A percentile compares a stretch with the other conserved stretches of the same genome.
phyloP scores from a whole-genome alignment of 1,140 invertebrate genomes.

The Condylostylus longicornis region DNA sequence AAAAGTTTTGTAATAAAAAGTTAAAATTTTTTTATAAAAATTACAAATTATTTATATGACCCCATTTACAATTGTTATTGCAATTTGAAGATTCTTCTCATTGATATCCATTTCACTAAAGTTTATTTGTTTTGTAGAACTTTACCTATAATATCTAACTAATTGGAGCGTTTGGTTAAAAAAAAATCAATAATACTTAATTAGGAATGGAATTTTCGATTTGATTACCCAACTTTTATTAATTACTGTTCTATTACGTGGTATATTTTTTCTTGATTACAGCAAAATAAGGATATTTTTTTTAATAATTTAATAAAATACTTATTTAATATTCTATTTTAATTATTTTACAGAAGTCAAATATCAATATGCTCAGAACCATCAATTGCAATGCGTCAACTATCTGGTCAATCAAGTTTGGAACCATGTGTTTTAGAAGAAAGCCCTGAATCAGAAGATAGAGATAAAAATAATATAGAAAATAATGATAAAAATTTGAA shows the following conservation, averaged over 20 bases:
- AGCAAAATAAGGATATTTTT: too few species aligned
- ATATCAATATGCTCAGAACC: constrained; percentile 29
- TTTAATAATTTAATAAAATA: too few species aligned
- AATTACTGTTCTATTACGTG: background rate
- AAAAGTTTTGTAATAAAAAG: too few species aligned
- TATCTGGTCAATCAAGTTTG: constrained; percentile 30
- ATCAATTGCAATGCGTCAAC: constrained; percentile 22
- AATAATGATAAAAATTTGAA: background rate
- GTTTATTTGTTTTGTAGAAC: background rate
- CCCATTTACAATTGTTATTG: too few species aligned
- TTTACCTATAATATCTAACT: background rate
- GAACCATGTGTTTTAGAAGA: constrained; percentile 29
- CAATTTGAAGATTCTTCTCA: too few species aligned
- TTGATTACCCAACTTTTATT: background rate
- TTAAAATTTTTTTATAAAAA: too few species aligned
- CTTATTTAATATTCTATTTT: too few species aligned
- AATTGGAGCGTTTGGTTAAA: background rate
- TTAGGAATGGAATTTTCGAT: background rate
- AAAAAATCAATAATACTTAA: background rate
- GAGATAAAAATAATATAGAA: background rate
- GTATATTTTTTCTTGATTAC: too few species aligned
- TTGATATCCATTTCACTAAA: background rate
- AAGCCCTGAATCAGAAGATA: constrained; percentile 16
- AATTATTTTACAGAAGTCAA: constrained; percentile 15
- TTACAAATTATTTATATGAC: background rate